These are phyloP conservation scores for Phoenoteleia sp. DNA, from an alignment of 2,888 invertebrate species.

Conservation along the genomic window DNA sequence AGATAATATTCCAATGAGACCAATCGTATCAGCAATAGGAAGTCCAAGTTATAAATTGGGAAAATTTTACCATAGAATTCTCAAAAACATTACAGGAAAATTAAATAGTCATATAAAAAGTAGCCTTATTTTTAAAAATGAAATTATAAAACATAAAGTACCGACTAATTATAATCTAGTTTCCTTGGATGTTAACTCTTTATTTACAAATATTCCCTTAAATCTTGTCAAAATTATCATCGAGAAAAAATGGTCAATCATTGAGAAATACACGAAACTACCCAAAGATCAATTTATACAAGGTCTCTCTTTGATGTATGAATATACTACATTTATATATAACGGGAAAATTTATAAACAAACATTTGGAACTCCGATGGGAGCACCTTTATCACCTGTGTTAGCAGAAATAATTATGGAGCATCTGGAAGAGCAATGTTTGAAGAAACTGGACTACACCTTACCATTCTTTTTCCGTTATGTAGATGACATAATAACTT, in stretches of 20 bases:
- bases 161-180: not conserved
- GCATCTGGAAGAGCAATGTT: not conserved
- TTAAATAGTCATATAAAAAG: not conserved
- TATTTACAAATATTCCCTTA: conserved; percentile 12
- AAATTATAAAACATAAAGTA: not conserved
- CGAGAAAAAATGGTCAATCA: not conserved
- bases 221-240: not conserved
- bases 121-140: not conserved
- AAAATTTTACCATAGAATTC: conserved; percentile 3
- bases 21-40: conserved; percentile 1
- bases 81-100: not conserved
- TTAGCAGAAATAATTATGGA: conserved; percentile 18
- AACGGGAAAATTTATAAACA: not conserved
- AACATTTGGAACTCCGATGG: conserved; percentile 1
- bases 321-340: not conserved
- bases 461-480: conserved; percentile 10
- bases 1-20: not conserved
- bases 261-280: not conserved
- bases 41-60: not conserved
- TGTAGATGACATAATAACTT: conserved; percentile 48
- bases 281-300: not conserved
- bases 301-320: not conserved
- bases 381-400: not conserved
- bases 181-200: conserved; percentile 1
- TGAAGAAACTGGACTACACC: not conserved